Evolutionary conservation across 2,113 vertebrate species (phyloP).

Genomic region (Tragulus kanchil): DNA sequence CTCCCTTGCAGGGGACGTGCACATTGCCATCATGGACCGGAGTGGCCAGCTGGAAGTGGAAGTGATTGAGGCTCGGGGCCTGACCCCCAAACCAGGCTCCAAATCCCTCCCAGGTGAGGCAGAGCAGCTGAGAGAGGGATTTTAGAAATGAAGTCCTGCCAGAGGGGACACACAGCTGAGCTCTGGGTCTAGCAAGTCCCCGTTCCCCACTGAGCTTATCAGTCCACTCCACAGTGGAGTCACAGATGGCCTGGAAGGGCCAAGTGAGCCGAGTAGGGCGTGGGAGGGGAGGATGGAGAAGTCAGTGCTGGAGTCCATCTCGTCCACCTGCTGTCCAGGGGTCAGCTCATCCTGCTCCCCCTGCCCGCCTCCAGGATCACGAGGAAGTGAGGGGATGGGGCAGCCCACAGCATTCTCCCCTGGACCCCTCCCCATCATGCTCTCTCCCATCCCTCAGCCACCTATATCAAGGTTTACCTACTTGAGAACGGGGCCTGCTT

Average conservation of each 20-base stretch:
- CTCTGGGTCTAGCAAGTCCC: not conserved
- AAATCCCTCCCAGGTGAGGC: slow-evolving; percentile 95
- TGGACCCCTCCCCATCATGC: not conserved
- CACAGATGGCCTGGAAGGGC: not conserved
- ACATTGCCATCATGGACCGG: slow-evolving; percentile 94
- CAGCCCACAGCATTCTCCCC: not conserved
- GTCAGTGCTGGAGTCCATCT: not conserved
- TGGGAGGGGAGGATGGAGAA: not conserved
- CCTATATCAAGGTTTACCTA: slow-evolving; percentile 97
- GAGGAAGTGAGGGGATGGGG: not conserved
- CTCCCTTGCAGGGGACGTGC: slow-evolving; percentile 92
- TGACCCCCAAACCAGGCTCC: slow-evolving; percentile 95
- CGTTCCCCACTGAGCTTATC: not conserved
- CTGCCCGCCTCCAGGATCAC: not conserved
- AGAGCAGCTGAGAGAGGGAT: not conserved
- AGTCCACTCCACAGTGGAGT: not conserved
- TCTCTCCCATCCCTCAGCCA: slow-evolving; percentile 86
- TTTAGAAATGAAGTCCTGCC: not conserved
- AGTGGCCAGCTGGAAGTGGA: slow-evolving; percentile 98
- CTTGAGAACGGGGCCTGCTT: slow-evolving; percentile 96
- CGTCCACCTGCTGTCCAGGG: not conserved
- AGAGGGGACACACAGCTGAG: not conserved
- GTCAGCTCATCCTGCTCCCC: not conserved
- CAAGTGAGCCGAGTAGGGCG: not conserved
- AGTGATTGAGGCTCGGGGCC: slow-evolving; percentile 95